Evolutionary conservation across 2,797 vertebrate species (phyloP), one percentile per base, ranked within the genome.

Genomic region (Hapalemur alaotrensis): DNA sequence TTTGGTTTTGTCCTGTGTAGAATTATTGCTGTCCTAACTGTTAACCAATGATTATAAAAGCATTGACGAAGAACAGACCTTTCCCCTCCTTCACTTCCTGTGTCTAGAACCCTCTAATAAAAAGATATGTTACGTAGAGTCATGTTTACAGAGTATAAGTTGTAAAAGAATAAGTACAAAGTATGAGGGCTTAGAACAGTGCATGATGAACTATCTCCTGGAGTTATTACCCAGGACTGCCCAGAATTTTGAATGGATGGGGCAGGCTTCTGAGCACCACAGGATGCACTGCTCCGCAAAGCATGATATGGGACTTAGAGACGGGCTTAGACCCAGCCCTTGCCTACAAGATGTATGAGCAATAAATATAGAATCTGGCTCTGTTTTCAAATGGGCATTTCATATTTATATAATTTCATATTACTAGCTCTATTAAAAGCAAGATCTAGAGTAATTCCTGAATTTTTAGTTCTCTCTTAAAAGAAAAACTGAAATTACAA

Each of bases 401-500:
- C 32, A 1, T 48, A 43, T 14, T 79, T 57, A 54, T 17, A 18
- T 87, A 70, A 80, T 65, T 57, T 86, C 70, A 90, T 90, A 25
- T 93, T 43, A 63, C 7, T 57, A 35, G 86, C 70, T 72, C 22
- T 38, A 50, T 50, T 72, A 50, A 83, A 94, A 93, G 4, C 12
- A 61, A 91, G 30, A 2, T 72, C 12, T 88, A 76, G 61, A 22
- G 52, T 93, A 67, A 81, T 81, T 91, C 15, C 38, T 80, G 13
- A 7, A 48, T 52, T 76, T 84, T 92, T 32, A 73, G 7, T 46
- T 70, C 23, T 41, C 50, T 11, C 61, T 78, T 91, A n/a, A 52
- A 95, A 84, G 75, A 23, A 28, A 90, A 80, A 78, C 65, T 73
- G 46, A 87, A 92, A 92, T 79, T 87, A 50, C 52, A 87, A 20